Base-by-base conservation (phyloP, 2,888 invertebrate species). In the Pterostichus madidus region DNA sequence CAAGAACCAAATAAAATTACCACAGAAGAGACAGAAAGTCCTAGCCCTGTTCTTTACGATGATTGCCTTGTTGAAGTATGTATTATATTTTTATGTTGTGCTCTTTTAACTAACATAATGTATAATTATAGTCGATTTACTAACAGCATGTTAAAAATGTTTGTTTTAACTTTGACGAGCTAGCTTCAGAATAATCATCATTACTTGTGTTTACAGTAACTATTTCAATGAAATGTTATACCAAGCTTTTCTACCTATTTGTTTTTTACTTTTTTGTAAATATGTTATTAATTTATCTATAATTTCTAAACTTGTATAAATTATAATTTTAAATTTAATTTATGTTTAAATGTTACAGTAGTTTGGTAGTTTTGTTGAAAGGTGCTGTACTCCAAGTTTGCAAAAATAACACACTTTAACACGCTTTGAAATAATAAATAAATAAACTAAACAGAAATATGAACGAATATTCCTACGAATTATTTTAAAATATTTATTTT, bases 1-100 rank as follows among this genome's bases (percentile, higher is more conserved):
- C 95, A 96, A 86, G 97, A 97, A 89, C 95, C 95, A 0, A 92
- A 86, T 76, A 85, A 85, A 84, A 88, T 88, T 84, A 87, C 87
- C 83, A 11, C 68, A 71, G 84, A 85, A 35, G 84, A 81, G 13
- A 83, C 75, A 2, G 78, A 73, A 24, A 84, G 84, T 53, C 84
- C 85, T 0, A 84, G 84, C 49, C 84, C 85, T 0, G 87, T 81
- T 64, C 88, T 84, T 83, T 75, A 84, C 83, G 77, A 84, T 59
- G 86, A 87, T 35, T 85, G 85, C 32, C 89, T 89, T 68, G 90
- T 90, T 84, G 90, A 90, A 87, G 90, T 90, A 87, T 83, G 46
- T 83, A 39, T 46, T 53, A 46, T 53, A 5, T 83, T 79, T 52
- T 17, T 78, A 78, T 59, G 61, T 78, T 61, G 56, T 56, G 56